Percentiles rank a stretch among this genome's conserved stretches.
These are phyloP conservation scores for Anser cygnoides DNA, from an alignment of 2,113 vertebrate genomes.

Conservation along the genomic window DNA sequence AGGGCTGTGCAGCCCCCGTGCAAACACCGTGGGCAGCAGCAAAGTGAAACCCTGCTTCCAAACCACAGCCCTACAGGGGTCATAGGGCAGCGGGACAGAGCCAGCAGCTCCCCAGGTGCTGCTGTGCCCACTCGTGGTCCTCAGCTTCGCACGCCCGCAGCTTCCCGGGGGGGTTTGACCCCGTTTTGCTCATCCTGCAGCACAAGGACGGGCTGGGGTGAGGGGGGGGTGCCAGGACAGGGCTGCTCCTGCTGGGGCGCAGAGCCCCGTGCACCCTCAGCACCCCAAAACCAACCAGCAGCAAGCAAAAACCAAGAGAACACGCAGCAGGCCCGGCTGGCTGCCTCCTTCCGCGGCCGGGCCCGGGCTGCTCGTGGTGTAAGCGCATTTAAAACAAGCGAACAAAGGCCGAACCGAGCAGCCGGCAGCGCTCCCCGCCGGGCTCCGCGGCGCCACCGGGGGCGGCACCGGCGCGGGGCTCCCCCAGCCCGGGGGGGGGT, in stretches of 20 bases:
- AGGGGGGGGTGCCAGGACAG: not conserved
- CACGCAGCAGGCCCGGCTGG: not conserved
- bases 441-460: not conserved
- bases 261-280: not conserved
- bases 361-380: not conserved
- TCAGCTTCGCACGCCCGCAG: not conserved
- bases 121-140: not conserved
- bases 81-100: not conserved
- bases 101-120: not conserved
- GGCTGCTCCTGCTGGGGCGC: not conserved
- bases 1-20: not conserved
- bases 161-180: not conserved
- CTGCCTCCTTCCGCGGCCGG: not conserved
- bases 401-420: not conserved
- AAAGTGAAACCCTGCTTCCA: not conserved
- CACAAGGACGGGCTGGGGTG: not conserved
- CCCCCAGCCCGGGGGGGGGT: not conserved
- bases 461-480: not conserved
- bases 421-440: not conserved
- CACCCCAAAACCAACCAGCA: too few relatives aligned
- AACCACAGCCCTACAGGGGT: not conserved
- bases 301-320: accelerated
- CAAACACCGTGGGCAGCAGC: not conserved
- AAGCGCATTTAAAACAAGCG: not conserved
- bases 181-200: not conserved